Evolutionary conservation across 2,797 vertebrate genomes (phyloP).

Genomic region (Muscicapa comitata): DNA sequence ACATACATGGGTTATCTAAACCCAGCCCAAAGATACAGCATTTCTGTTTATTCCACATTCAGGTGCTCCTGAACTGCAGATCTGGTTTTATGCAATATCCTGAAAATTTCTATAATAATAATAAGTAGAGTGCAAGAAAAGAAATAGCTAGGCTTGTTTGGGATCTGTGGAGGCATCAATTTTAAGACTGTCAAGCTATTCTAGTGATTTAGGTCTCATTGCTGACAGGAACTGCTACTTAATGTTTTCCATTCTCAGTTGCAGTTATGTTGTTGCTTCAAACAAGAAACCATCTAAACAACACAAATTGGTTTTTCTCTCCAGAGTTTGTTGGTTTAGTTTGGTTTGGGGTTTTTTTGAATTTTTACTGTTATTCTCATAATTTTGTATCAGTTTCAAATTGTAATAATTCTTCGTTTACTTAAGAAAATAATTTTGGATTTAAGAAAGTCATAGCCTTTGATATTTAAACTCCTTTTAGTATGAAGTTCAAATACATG

Average conservation of each 20-base stretch:
- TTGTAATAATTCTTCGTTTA: not conserved
- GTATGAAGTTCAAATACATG: not conserved
- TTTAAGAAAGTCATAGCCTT: not conserved
- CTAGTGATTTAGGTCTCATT: not conserved
- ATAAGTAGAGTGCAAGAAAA: not conserved
- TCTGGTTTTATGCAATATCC: not conserved
- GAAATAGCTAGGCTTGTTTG: not conserved
- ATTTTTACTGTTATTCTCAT: not conserved
- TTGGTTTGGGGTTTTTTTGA: rapidly evolving
- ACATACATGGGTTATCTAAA: not conserved
- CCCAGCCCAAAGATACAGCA: not conserved
- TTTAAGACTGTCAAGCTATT: not conserved
- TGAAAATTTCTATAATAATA: not conserved
- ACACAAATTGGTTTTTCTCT: not conserved
- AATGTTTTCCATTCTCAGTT: not conserved
- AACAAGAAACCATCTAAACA: not conserved
- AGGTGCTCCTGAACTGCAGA: not conserved
- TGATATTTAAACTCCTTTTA: not conserved
- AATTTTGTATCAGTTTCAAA: not conserved
- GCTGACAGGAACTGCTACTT: not conserved
- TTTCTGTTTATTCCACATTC: not conserved
- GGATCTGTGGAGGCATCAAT: not conserved
- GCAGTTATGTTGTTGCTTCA: not conserved
- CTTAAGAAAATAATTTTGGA: not conserved
- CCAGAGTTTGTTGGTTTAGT: not conserved